Percentiles rank a stretch among this genome's conserved stretches.
Evolutionary conservation across 2,113 vertebrate genomes (phyloP).

Genomic region (Ictalurus punctatus): DNA sequence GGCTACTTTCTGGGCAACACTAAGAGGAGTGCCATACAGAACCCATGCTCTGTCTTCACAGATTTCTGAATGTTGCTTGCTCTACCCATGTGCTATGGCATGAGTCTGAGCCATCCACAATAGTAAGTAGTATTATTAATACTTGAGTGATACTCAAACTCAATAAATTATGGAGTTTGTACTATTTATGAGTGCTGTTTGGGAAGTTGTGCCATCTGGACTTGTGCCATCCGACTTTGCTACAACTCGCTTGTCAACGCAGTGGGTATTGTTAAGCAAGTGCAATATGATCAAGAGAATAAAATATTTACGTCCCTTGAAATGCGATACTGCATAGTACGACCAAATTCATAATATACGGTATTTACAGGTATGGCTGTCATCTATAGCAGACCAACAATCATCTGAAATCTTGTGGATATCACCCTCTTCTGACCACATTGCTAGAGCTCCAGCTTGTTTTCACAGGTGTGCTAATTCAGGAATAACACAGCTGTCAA

Average conservation of each 20-base stretch:
- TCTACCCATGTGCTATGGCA: background rate
- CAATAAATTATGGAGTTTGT: background rate
- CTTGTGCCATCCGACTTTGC: background rate
- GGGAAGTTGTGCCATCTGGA: background rate
- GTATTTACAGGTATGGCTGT: background rate
- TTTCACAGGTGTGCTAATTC: slow-evolving; percentile 25
- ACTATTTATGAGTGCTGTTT: background rate
- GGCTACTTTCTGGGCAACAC: background rate
- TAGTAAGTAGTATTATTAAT: background rate
- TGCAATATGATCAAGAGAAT: background rate
- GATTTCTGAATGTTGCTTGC: background rate
- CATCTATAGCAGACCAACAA: background rate
- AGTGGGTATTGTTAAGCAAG: background rate
- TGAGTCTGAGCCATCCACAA: background rate
- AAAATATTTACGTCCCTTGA: background rate
- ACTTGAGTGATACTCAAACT: background rate
- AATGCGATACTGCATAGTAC: too few species aligned
- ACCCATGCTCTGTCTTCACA: background rate
- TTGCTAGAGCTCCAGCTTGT: slow-evolving; percentile 44
- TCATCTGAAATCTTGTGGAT: background rate
- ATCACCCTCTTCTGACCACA: background rate
- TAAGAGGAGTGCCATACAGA: background rate
- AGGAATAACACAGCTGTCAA: slow-evolving; percentile 50
- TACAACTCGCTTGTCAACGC: background rate
- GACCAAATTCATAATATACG: background rate